A percentile compares a stretch with the other conserved stretches of the same genome.
Evolutionary conservation across 2,113 vertebrate species (phyloP).

Genomic region (Genyomyrus donnyi): DNA sequence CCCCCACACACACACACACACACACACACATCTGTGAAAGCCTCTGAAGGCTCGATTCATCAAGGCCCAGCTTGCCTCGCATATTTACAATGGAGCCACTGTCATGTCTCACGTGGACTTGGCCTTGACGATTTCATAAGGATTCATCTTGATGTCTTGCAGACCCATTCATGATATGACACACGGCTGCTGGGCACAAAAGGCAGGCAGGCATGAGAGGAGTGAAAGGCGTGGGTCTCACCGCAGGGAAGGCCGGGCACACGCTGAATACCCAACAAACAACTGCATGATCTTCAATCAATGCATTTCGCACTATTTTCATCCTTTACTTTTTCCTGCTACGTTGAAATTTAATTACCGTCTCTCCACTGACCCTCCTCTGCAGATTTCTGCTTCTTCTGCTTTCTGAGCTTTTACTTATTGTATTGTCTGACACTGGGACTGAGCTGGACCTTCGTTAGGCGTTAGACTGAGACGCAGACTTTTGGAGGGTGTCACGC

Average conservation of each 20-base stretch:
- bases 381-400: background rate
- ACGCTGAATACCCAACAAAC: background rate
- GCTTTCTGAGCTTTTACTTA: background rate
- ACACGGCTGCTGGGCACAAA: background rate
- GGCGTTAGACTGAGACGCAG: background rate
- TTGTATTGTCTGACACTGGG: background rate
- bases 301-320: background rate
- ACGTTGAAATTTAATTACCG: background rate
- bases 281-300: background rate
- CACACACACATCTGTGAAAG: background rate
- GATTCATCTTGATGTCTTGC: background rate
- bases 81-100: slow-evolving; percentile 13
- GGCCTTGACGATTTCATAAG: slow-evolving; percentile 13
- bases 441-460: background rate
- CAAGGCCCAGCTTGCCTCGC: background rate
- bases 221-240: background rate
- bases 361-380: background rate
- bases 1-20: too few species aligned
- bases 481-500: background rate
- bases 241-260: background rate
- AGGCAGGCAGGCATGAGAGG: background rate
- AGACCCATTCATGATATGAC: slow-evolving; percentile 7
- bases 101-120: background rate
- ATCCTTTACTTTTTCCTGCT: background rate
- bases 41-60: background rate